These are phyloP conservation scores for Geococcyx californianus DNA, from an alignment of 2,113 vertebrate genomes.

Conservation along the genomic window DNA sequence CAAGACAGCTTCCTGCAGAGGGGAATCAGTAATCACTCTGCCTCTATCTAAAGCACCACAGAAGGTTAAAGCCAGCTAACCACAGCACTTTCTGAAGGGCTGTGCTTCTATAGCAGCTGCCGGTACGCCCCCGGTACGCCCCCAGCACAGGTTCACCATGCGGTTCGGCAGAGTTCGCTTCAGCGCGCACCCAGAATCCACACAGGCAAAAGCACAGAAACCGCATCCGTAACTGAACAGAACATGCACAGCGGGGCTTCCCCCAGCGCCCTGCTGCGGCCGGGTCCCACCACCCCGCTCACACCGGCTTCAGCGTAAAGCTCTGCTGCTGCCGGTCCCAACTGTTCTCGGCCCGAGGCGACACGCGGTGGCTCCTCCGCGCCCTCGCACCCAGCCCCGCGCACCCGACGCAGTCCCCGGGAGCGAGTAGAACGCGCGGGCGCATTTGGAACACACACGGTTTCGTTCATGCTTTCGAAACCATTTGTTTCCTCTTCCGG, in stretches of 20 bases:
- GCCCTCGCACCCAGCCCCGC: too few relatives aligned
- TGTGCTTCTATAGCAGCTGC: neutral
- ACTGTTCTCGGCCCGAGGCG: too few relatives aligned
- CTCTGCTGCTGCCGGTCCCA: neutral
- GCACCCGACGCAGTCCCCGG: neutral
- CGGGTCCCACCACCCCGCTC: too few relatives aligned
- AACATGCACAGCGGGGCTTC: neutral
- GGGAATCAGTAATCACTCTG: neutral
- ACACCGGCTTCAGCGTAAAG: too few relatives aligned
- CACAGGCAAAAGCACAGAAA: neutral
- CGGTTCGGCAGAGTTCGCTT: neutral
- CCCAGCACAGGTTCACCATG: neutral
- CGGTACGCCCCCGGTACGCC: neutral
- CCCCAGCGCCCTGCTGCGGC: too few relatives aligned
- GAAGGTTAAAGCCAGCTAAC: neutral
- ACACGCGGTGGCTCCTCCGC: too few relatives aligned
- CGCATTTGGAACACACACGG: rapidly evolving
- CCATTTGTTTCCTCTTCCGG: neutral
- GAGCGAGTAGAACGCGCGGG: rapidly evolving
- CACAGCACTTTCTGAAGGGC: neutral
- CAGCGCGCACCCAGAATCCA: neutral
- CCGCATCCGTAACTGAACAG: neutral
- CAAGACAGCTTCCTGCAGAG: neutral
- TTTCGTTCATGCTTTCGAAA: neutral
- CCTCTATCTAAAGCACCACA: neutral